phyloP scores from a whole-genome alignment of 2,113 vertebrate species.

The Tetrax tetrax region DNA sequence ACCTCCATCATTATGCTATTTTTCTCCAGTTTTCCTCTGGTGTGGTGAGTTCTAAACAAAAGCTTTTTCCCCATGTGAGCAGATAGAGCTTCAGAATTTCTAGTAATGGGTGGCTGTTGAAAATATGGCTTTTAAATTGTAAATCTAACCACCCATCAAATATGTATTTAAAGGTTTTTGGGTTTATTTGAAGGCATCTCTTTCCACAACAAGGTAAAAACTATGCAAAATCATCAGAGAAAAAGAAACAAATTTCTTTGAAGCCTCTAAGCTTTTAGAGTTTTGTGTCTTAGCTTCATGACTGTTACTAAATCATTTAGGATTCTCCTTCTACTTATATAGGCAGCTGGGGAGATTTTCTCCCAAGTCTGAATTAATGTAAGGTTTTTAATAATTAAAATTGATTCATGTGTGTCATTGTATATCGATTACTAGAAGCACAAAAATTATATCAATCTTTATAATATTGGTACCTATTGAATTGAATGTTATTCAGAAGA shows the following conservation, averaged over 20 bases:
- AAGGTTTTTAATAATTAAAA: slow-evolving; percentile 14
- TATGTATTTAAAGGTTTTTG: neutral
- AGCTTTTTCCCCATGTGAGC: neutral
- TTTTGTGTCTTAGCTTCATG: neutral
- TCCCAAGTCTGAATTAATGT: slow-evolving; percentile 38
- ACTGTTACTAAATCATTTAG: neutral
- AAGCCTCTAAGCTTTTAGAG: neutral
- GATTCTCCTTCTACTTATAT: slow-evolving; percentile 23
- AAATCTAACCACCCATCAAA: neutral
- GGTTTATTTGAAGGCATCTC: neutral
- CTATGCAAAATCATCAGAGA: neutral
- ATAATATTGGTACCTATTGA: slow-evolving; percentile 10
- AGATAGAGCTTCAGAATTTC: neutral
- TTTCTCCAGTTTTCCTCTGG: neutral
- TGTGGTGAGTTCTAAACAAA: neutral
- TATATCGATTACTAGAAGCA: neutral
- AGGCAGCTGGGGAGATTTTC: neutral
- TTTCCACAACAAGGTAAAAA: neutral
- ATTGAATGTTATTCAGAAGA: neutral
- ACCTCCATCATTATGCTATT: neutral
- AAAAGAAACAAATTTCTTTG: neutral
- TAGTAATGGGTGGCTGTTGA: neutral
- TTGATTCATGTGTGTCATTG: slow-evolving; percentile 28
- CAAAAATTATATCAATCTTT: neutral
- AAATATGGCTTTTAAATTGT: neutral